phyloP scores from a whole-genome alignment of 1,140 invertebrate genomes.

The Brachionus angularis region DNA sequence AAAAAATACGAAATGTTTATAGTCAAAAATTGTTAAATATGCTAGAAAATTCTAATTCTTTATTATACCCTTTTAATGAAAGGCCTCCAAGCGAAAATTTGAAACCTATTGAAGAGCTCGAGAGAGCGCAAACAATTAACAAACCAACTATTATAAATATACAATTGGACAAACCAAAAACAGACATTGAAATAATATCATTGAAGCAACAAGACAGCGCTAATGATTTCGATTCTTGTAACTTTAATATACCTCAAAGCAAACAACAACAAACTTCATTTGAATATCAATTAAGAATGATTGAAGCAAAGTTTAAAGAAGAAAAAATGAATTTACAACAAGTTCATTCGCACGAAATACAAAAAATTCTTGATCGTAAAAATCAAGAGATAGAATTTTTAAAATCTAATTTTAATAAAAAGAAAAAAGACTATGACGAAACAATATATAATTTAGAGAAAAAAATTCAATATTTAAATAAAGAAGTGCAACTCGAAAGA shows the following conservation, averaged over 20 bases:
- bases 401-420: conserved; percentile 53
- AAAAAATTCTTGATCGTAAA: conserved; percentile 57
- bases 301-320: conserved; percentile 57
- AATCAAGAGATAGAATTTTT: conserved; percentile 57
- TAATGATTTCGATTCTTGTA: too few relatives aligned
- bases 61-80: conserved; percentile 36
- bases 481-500: conserved; percentile 54
- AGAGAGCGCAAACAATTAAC: too few relatives aligned
- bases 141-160: too few relatives aligned
- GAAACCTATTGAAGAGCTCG: not conserved
- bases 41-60: conserved; percentile 9
- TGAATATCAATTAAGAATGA: conserved; percentile 54
- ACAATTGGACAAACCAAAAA: too few relatives aligned
- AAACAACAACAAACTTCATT: conserved; percentile 48
- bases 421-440: conserved; percentile 54
- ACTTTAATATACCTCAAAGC: too few relatives aligned
- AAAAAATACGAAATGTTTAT: conserved; percentile 30
- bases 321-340: conserved; percentile 56
- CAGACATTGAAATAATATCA: too few relatives aligned
- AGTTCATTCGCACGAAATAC: conserved; percentile 55
- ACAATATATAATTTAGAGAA: conserved; percentile 52
- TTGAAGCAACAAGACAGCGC: too few relatives aligned
- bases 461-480: conserved; percentile 52
- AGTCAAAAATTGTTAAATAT: conserved; percentile 17
- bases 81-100: conserved; percentile 1